Base-by-base conservation (phyloP, 2,888 invertebrate species). In the Synergus itoensis region DNA sequence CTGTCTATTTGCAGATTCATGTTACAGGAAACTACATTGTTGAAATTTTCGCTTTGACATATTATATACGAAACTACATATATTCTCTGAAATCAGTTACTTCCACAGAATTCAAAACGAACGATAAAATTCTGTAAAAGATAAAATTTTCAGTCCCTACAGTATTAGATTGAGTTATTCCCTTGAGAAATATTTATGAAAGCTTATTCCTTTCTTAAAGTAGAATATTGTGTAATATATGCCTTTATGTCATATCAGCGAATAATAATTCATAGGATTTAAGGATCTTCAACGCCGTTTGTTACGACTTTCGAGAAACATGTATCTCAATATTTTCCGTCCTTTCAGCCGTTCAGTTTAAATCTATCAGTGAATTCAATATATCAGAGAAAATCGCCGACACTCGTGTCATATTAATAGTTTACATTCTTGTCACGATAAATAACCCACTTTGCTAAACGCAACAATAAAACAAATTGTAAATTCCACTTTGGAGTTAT, bases 241-340 rank as follows among this genome's bases (percentile, higher is more conserved):
- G 53, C n/a, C 53, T n/a, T 53, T 53, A n/a, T 53, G n/a, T 28
- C 28, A 28, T 5, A 69, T 48, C 45, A 8, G 28, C 14, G 48
- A 45, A 48, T 48, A 48, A 69, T 69, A 69, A 69, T 69, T 69
- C 69, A 69, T 28, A 69, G 48, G 48, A 45, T 69, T 69, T 69
- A 69, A 18, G 69, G 28, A 69, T 69, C 28, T 69, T 69, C 69
- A 69, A 48, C 21, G 69, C 28, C 48, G 28, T 69, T 69, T 69
- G 69, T 69, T 69, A 69, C 28, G 28, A 45, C 36, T 16, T 4
- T 43, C 43, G 16, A 21, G 43, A 28, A 45, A 69, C 69, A 48
- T 69, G 28, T 69, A 48, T 69, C 45, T 69, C 28, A 69, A 69
- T 69, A 45, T 48, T 69, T 69, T 28, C 28, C 28, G 48, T 48